Conservation (phyloP, 2,797 vertebrate genomes). For the Falco berigora region DNA sequence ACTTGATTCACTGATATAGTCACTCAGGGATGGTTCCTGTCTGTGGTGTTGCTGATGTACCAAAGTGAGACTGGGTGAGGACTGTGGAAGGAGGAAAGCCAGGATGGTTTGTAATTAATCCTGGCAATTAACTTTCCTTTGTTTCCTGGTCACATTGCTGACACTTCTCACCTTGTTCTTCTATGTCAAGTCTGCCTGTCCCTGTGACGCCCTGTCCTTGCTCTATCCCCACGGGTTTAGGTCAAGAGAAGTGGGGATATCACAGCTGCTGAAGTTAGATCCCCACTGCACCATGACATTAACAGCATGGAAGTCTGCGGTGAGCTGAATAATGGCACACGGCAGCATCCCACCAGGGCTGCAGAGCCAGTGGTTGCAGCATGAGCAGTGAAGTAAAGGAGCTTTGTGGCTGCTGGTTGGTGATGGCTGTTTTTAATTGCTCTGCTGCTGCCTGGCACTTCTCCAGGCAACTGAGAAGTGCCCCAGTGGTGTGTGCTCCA, state of each 20-base stretch:
- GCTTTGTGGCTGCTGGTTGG: neutral
- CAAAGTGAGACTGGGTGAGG: neutral
- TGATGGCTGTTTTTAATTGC: neutral
- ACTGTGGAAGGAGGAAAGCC: neutral
- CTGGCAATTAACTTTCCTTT: neutral
- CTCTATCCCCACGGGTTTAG: neutral
- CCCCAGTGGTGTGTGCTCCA: fast-evolving
- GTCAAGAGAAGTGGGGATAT: neutral
- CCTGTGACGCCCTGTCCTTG: neutral
- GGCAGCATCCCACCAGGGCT: neutral
- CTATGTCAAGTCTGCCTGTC: neutral
- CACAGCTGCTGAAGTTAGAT: neutral
- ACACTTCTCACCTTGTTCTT: neutral
- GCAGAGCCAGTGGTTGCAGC: neutral
- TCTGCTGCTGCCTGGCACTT: neutral
- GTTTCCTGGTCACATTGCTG: neutral
- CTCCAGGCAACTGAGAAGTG: fast-evolving
- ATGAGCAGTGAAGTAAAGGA: neutral
- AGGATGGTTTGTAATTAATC: neutral
- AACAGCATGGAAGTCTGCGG: neutral
- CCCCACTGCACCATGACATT: neutral
- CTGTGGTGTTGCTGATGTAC: neutral
- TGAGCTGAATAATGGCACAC: neutral
- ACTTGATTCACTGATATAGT: neutral
- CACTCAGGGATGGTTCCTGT: neutral